A percentile compares a stretch with the other conserved stretches of the same genome.
These are phyloP conservation scores for Coilia nasus DNA, from an alignment of 2,797 vertebrate species.

Conservation along the genomic window DNA sequence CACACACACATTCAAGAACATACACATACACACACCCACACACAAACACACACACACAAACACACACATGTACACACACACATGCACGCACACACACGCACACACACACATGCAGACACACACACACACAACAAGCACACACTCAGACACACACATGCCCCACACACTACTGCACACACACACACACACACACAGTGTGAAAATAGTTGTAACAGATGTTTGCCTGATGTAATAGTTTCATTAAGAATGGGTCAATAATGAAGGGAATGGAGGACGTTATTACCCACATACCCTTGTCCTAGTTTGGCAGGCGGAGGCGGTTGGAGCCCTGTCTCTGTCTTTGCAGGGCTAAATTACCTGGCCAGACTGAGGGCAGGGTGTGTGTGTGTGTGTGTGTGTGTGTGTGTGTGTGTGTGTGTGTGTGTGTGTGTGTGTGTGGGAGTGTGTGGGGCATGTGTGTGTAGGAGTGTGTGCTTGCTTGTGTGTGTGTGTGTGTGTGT, in stretches of 20 bases:
- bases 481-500: not conserved
- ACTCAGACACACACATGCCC: not conserved
- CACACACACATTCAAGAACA: not conserved
- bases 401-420: not conserved
- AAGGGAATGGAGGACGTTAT: not conserved
- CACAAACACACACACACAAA: not conserved
- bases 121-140: not conserved
- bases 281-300: slow-evolving; percentile 10
- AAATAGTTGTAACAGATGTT: not conserved
- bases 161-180: not conserved
- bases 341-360: not conserved
- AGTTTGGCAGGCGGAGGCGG: not conserved
- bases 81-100: not conserved
- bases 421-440: not conserved
- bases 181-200: not conserved
- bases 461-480: not conserved
- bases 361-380: not conserved
- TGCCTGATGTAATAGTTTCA: slow-evolving; percentile 16
- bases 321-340: not conserved
- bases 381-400: slow-evolving; percentile 10
- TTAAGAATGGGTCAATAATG: slow-evolving; percentile 12
- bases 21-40: slow-evolving; percentile 7
- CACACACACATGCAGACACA: not conserved
- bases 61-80: slow-evolving; percentile 10
- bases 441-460: not conserved